Evolutionary conservation across 1,140 invertebrate genomes (phyloP).

Genomic region (Plodia interpunctella): DNA sequence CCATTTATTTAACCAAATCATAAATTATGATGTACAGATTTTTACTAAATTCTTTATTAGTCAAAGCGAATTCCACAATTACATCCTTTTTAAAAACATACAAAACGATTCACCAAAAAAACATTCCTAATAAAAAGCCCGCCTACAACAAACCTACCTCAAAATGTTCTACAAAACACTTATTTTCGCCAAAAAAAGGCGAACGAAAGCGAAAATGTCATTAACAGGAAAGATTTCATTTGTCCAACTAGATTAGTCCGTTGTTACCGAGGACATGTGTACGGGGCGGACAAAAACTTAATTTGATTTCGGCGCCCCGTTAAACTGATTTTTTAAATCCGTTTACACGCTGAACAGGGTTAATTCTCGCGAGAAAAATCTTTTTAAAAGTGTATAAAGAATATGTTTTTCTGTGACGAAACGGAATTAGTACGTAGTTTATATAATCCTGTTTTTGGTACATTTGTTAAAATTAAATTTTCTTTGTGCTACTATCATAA

Average conservation of each 20-base stretch:
- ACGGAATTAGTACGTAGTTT: neutral
- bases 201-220: neutral
- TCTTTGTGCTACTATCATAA: too few species aligned
- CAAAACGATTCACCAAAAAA: too few species aligned
- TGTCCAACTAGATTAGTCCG: conserved; percentile 38
- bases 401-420: neutral
- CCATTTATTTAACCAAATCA: too few species aligned
- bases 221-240: conserved; percentile 35
- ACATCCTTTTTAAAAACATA: too few species aligned
- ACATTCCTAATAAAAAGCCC: too few species aligned
- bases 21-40: too few species aligned
- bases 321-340: conserved; percentile 33
- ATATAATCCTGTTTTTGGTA: neutral
- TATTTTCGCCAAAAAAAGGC: neutral
- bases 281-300: conserved; percentile 33
- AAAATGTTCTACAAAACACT: neutral
- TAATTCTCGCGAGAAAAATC: conserved; percentile 32
- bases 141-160: neutral
- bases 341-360: conserved; percentile 35
- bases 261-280: conserved; percentile 38
- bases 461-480: too few species aligned
- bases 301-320: conserved; percentile 29
- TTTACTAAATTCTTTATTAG: too few species aligned
- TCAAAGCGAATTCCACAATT: too few species aligned
- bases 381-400: conserved; percentile 4